Evolutionary conservation across 2,797 vertebrate genomes (phyloP).

Genomic region (Phaenicophaeus curvirostris): DNA sequence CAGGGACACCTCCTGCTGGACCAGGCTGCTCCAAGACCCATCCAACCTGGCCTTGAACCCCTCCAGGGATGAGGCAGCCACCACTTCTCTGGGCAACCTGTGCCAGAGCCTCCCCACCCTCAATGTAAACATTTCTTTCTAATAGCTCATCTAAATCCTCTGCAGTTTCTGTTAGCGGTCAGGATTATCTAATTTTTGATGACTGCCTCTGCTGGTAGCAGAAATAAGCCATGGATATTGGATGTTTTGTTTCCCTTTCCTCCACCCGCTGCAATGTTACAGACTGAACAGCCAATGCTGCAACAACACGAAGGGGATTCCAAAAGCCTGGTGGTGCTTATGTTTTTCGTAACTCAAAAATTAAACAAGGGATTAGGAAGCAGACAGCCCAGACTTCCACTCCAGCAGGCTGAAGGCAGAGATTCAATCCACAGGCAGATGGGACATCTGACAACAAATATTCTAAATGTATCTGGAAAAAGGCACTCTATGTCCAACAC

Average conservation of each 20-base stretch:
- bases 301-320: not conserved
- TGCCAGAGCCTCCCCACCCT: too few species aligned
- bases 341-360: slow-evolving; percentile 24
- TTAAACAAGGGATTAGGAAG: slow-evolving; percentile 29
- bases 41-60: too few species aligned
- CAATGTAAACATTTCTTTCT: too few species aligned
- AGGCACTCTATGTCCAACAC: not conserved
- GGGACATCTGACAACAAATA: not conserved
- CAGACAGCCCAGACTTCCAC: slow-evolving; percentile 25
- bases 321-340: slow-evolving; percentile 5
- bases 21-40: too few species aligned
- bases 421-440: slow-evolving; percentile 4
- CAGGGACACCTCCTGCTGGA: too few species aligned
- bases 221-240: not conserved
- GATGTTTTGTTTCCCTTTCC: not conserved
- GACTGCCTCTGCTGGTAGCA: not conserved
- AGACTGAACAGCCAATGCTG: not conserved
- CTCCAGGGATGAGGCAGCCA: too few species aligned
- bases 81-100: too few species aligned
- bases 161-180: not conserved
- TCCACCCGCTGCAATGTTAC: not conserved
- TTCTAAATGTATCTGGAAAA: not conserved
- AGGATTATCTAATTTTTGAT: not conserved
- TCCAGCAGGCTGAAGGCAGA: not conserved
- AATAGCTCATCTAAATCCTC: not conserved